phyloP scores from a whole-genome alignment of 1,140 invertebrate species.

The Drosophila quadrilineata region DNA sequence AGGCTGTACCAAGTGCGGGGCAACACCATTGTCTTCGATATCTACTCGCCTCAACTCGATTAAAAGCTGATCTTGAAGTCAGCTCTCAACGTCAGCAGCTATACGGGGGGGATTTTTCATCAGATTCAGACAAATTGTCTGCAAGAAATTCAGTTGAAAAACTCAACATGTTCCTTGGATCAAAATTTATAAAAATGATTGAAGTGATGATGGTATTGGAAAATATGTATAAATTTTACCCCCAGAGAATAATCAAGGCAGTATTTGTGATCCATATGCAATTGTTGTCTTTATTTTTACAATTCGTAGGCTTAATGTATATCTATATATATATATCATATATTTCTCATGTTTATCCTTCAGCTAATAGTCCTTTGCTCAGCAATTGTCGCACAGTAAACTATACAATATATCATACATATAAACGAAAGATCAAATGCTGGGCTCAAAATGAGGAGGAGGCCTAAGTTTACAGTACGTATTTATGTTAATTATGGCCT shows the following conservation, averaged over 20 bases:
- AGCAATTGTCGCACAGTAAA: conserved; percentile 48
- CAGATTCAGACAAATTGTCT: conserved; percentile 26
- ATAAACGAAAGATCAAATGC: conserved; percentile 28
- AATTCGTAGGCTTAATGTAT: conserved; percentile 46
- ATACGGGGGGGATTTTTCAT: conserved; percentile 35
- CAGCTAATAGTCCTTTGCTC: conserved; percentile 75
- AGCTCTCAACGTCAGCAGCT: conserved; percentile 17
- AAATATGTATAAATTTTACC: too few relatives aligned
- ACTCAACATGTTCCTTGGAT: too few relatives aligned
- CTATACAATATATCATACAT: conserved; percentile 9
- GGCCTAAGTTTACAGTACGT: conserved; percentile 16
- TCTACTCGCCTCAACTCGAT: conserved; percentile 1
- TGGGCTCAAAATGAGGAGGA: conserved; percentile 35
- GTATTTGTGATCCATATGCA: conserved; percentile 9
- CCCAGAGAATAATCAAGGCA: not conserved
- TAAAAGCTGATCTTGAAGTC: conserved; percentile 45
- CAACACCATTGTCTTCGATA: conserved; percentile 49
- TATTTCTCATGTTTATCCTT: conserved; percentile 46
- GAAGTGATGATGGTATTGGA: too few relatives aligned
- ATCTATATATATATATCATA: too few relatives aligned
- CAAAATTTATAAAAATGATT: too few relatives aligned
- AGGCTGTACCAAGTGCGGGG: conserved; percentile 58
- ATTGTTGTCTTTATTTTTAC: conserved; percentile 67
- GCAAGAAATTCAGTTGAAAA: too few relatives aligned
- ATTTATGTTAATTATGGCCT: conserved; percentile 34